phyloP scores from a whole-genome alignment of 2,113 vertebrate species.

The Rana temporaria region DNA sequence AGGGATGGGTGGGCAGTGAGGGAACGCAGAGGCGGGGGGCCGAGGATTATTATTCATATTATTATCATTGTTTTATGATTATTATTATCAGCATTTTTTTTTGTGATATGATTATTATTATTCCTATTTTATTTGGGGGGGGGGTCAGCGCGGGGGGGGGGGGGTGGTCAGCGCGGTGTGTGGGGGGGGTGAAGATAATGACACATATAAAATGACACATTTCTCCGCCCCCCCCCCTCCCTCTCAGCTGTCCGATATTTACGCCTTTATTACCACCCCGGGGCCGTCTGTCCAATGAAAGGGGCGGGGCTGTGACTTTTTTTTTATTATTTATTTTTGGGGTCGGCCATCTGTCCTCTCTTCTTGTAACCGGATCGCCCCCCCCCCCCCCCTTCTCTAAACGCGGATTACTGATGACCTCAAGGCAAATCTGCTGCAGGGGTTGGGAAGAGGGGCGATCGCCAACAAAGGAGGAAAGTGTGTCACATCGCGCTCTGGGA shows the following conservation, averaged over 20 bases:
- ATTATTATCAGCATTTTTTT: too few relatives aligned
- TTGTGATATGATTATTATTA: too few relatives aligned
- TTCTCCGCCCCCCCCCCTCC: background rate
- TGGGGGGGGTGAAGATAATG: background rate
- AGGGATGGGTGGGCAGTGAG: too few relatives aligned
- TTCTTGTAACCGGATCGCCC: conserved; percentile 35
- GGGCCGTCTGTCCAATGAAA: background rate
- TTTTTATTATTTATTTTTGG: conserved; percentile 25
- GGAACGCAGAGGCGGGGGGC: too few relatives aligned
- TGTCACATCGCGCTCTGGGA: conserved; percentile 4
- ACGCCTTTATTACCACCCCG: background rate
- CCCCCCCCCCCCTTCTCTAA: conserved; percentile 8
- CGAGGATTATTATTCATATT: too few relatives aligned
- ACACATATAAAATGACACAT: background rate
- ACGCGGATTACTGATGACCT: conserved; percentile 47
- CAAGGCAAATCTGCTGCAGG: conserved; percentile 46
- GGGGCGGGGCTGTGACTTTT: background rate
- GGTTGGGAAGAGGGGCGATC: conserved; percentile 26
- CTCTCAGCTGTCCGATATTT: background rate
- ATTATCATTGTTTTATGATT: too few relatives aligned
- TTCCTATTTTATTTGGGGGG: too few relatives aligned
- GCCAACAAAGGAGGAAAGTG: conserved; percentile 43
- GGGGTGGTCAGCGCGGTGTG: background rate
- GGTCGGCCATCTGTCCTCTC: conserved; percentile 30
- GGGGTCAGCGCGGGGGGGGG: too few relatives aligned